Conservation (phyloP, 2,797 vertebrate species). For the Etheostoma nigrum region DNA sequence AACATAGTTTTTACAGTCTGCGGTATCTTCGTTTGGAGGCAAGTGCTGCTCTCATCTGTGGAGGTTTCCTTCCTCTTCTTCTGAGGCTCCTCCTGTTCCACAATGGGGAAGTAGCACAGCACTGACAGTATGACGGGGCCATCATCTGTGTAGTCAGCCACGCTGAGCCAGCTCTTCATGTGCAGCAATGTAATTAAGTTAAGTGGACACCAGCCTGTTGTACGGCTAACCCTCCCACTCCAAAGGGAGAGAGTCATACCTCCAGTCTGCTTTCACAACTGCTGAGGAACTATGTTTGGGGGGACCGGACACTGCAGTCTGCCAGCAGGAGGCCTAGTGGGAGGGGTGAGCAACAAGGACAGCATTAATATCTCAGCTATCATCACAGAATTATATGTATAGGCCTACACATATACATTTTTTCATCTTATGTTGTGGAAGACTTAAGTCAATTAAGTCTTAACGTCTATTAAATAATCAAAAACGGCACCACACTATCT, state of each 20-base stretch:
- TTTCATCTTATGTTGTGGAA: not conserved
- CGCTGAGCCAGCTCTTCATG: not conserved
- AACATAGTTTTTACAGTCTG: too few relatives aligned
- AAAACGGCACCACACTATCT: not conserved
- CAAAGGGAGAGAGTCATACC: not conserved
- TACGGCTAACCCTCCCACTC: not conserved
- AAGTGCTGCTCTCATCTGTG: not conserved
- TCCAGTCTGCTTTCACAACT: not conserved
- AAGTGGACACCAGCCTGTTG: not conserved
- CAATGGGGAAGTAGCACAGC: not conserved
- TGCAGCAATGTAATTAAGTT: not conserved
- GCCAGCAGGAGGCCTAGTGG: not conserved
- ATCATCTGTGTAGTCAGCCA: not conserved
- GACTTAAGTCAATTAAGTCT: not conserved
- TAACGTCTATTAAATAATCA: not conserved
- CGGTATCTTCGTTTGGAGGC: too few relatives aligned
- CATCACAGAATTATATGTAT: not conserved
- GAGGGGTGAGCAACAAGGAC: not conserved
- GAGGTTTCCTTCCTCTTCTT: too few relatives aligned
- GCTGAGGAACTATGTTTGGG: not conserved
- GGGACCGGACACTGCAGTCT: not conserved
- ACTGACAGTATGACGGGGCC: not conserved
- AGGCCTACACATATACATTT: too few relatives aligned
- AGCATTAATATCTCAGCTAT: not conserved
- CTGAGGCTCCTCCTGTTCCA: not conserved